A percentile compares a stretch with the other conserved stretches of the same genome.
Conservation (phyloP, 2,888 invertebrate genomes). For the Drosophila silvestris region DNA sequence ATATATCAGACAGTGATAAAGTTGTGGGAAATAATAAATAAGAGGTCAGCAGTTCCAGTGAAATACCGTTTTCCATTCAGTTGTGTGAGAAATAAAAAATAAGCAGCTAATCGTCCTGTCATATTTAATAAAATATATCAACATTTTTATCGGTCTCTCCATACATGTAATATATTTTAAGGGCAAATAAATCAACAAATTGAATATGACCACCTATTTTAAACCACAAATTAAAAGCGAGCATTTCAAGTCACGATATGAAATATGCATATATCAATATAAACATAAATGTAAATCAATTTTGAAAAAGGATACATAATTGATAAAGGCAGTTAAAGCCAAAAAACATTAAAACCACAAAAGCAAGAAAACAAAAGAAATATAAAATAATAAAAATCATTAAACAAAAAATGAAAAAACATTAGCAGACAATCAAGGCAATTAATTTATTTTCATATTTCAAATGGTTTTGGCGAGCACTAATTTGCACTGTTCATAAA, state of each 20-base stretch:
- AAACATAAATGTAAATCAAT: neutral
- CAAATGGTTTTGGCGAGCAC: constrained; percentile 11
- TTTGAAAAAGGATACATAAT: neutral
- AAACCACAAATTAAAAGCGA: neutral
- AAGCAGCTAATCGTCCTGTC: neutral
- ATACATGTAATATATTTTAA: neutral
- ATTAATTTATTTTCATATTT: constrained; percentile 44
- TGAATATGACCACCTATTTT: neutral
- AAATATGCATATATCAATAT: neutral
- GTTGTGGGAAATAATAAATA: neutral
- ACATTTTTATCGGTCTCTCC: neutral
- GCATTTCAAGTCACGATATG: neutral
- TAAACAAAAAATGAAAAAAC: neutral
- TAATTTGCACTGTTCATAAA: constrained; percentile 43
- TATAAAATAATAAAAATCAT: neutral
- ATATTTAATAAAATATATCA: neutral
- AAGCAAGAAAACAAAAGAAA: constrained; percentile 4
- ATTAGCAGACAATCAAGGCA: constrained; percentile 41
- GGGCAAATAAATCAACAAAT: neutral
- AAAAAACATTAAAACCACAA: neutral
- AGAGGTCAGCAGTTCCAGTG: neutral
- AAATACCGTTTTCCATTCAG: neutral
- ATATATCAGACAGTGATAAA: neutral
- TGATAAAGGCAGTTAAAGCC: neutral
- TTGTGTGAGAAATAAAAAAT: neutral